Evolutionary conservation across 2,113 vertebrate species (phyloP).

Genomic region (Caranx melampygus): DNA sequence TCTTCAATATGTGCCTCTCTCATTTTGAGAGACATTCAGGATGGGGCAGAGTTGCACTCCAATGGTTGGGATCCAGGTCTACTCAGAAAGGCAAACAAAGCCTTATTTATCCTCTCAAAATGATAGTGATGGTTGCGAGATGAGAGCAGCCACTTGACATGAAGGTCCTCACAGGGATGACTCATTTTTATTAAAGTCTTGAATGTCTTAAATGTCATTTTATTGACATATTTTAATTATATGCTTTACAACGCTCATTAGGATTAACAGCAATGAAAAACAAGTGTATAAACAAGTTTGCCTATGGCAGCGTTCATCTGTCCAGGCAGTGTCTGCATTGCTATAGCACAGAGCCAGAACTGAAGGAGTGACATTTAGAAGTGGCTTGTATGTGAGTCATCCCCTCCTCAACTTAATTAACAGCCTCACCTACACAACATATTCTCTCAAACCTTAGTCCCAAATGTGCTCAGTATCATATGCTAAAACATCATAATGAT

Average conservation of each 20-base stretch:
- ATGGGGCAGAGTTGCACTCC: constrained; percentile 17
- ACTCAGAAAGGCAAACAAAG: constrained; percentile 51
- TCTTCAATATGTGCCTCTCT: constrained; percentile 4
- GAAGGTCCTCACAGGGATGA: constrained; percentile 17
- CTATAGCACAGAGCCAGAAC: constrained; percentile 31
- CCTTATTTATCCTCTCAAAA: constrained; percentile 25
- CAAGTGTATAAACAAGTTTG: constrained; percentile 40
- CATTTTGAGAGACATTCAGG: constrained; percentile 22
- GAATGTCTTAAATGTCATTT: constrained; percentile 38
- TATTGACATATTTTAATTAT: constrained; percentile 49
- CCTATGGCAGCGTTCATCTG: constrained; percentile 21
- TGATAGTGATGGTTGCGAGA: constrained; percentile 15
- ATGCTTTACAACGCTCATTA: constrained; percentile 48
- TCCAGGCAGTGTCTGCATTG: constrained; percentile 43
- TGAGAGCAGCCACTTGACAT: constrained; percentile 14
- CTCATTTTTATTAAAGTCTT: constrained; percentile 45
- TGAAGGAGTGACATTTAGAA: constrained; percentile 58
- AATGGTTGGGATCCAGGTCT: constrained; percentile 17
- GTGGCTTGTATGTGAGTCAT: constrained; percentile 59
- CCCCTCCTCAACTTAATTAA: constrained; percentile 53
- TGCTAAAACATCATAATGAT: background rate
- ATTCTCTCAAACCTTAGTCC: background rate
- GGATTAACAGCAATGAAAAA: constrained; percentile 37
- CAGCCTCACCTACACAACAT: constrained; percentile 32
- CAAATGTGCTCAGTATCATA: background rate